These are phyloP conservation scores for Matsumyia berberina DNA, from an alignment of 2,888 invertebrate species.

Conservation along the genomic window DNA sequence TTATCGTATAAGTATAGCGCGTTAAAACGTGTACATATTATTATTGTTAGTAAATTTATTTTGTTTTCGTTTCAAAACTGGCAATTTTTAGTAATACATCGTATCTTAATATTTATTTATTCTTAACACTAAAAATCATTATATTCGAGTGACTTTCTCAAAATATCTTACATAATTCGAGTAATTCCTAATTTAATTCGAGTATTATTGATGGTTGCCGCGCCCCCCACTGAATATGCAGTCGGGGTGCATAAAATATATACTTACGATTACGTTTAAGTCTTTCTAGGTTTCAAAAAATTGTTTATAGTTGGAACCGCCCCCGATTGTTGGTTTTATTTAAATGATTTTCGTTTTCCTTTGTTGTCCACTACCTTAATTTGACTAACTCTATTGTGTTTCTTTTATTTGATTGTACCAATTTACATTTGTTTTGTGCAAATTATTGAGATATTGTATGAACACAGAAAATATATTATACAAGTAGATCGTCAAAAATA, in stretches of 20 bases:
- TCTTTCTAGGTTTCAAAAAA: constrained; percentile 65
- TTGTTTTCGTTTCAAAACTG: constrained; percentile 25
- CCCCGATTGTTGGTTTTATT: constrained; percentile 43
- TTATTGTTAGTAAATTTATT: constrained; percentile 18
- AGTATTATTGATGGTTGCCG: constrained; percentile 46
- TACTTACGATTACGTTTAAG: constrained; percentile 65
- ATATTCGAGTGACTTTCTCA: constrained; percentile 65
- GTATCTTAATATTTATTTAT: constrained; percentile 14
- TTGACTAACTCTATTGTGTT: constrained; percentile 36
- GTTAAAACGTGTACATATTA: constrained; percentile 33
- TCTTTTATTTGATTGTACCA: constrained; percentile 71
- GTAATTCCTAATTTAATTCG: constrained; percentile 55
- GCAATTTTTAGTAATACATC: constrained; percentile 32
- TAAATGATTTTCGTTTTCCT: constrained; percentile 20
- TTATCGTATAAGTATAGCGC: constrained; percentile 48
- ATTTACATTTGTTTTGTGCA: constrained; percentile 67
- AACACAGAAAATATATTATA: constrained; percentile 51
- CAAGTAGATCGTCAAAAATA: constrained; percentile 14
- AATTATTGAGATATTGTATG: constrained; percentile 46
- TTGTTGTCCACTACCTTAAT: constrained; percentile 35
- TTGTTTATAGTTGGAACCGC: constrained; percentile 50
- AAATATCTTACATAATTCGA: constrained; percentile 68
- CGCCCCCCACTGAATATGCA: constrained; percentile 45
- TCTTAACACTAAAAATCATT: constrained; percentile 38
- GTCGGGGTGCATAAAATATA: constrained; percentile 12